Percentiles rank a stretch among this genome's conserved stretches.
Evolutionary conservation across 2,797 vertebrate species (phyloP).

Genomic region (Cossypha niveicapilla): DNA sequence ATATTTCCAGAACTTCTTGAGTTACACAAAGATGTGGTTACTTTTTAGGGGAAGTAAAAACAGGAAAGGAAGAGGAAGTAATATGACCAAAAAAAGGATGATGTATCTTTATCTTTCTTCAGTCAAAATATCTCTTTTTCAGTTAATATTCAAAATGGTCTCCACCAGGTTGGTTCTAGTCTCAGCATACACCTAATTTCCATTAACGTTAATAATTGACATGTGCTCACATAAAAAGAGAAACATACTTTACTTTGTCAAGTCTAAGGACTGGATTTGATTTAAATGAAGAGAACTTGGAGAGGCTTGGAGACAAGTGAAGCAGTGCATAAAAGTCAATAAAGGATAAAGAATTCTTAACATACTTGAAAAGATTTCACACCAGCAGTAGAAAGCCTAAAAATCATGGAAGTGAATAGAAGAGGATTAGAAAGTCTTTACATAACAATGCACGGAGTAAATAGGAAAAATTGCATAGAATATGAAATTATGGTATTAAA

Average conservation of each 20-base stretch:
- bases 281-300: neutral
- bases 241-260: neutral
- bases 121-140: neutral
- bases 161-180: neutral
- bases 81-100: neutral
- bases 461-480: neutral
- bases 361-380: neutral
- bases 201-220: neutral
- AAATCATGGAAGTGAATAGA: neutral
- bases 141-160: neutral
- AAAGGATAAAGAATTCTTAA: neutral
- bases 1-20: neutral
- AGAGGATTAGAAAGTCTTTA: neutral
- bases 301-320: neutral
- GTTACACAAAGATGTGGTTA: neutral
- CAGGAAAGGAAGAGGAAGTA: neutral
- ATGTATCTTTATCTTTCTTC: neutral
- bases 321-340: neutral
- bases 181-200: neutral
- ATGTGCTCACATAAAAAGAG: neutral
- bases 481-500: neutral
- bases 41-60: neutral
- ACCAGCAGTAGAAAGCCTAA: neutral
- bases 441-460: neutral
- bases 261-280: neutral